phyloP scores from a whole-genome alignment of 2,888 invertebrate genomes.

The Alloplasta piceator region DNA sequence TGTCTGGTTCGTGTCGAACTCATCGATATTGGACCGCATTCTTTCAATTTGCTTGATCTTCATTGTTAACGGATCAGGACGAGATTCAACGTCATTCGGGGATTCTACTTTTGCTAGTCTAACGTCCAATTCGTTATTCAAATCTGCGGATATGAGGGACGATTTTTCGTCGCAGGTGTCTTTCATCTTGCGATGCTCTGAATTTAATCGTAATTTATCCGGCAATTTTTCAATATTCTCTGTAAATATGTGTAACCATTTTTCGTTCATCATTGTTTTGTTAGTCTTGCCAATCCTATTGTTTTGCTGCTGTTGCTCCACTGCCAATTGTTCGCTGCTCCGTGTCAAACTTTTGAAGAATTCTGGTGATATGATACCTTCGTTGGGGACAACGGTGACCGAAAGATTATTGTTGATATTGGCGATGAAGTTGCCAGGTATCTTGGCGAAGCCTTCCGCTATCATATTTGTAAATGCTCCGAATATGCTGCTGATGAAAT shows the following conservation, averaged over 20 bases:
- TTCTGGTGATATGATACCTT: conserved; percentile 71
- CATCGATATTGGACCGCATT: neutral
- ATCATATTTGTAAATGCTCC: conserved; percentile 67
- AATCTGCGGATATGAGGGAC: neutral
- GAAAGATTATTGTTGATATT: conserved; percentile 73
- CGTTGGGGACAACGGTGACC: conserved; percentile 75
- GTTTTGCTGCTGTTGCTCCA: conserved; percentile 19
- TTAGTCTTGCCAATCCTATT: conserved; percentile 48
- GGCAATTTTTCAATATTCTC: conserved; percentile 19
- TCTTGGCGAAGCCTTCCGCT: conserved; percentile 70
- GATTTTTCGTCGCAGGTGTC: neutral
- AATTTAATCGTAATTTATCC: conserved; percentile 37
- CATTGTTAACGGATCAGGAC: neutral
- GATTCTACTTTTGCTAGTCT: neutral
- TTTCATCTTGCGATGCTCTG: neutral
- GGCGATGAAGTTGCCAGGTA: conserved; percentile 68
- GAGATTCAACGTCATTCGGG: neutral
- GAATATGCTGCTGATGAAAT: conserved; percentile 69
- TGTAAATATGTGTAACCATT: conserved; percentile 36
- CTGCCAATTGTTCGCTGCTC: conserved; percentile 62
- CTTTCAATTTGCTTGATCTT: conserved; percentile 1
- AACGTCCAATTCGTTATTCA: conserved; percentile 23
- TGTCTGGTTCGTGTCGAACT: neutral
- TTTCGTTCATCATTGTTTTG: conserved; percentile 18
- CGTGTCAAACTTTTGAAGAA: conserved; percentile 71